A percentile compares a stretch with the other conserved stretches of the same genome.
phyloP scores from a whole-genome alignment of 2,888 invertebrate species.

The Falcaria lacertinaria region DNA sequence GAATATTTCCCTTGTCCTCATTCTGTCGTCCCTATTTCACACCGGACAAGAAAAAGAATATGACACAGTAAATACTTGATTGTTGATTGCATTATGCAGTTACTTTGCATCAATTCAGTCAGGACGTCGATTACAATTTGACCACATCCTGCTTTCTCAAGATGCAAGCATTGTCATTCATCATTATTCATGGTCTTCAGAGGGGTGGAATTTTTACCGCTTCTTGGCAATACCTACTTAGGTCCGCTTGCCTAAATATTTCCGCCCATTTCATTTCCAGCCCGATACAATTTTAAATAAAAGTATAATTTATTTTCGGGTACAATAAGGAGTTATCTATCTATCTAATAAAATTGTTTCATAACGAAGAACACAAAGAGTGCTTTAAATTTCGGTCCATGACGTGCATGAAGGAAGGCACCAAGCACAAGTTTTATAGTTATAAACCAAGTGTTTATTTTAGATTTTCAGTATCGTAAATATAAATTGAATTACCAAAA shows the following conservation, averaged over 20 bases:
- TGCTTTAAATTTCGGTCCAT: too few species aligned
- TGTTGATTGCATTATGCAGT: constrained; percentile 72
- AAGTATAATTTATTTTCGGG: too few species aligned
- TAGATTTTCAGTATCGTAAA: too few species aligned
- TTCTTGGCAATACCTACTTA: constrained; percentile 6
- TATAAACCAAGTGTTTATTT: too few species aligned
- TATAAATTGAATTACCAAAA: too few species aligned
- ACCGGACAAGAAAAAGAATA: constrained; percentile 53
- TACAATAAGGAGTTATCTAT: too few species aligned
- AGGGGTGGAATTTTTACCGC: constrained; percentile 12
- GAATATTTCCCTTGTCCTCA: constrained; percentile 7
- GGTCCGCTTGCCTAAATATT: too few species aligned
- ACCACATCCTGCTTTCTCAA: constrained; percentile 72
- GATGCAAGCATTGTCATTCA: constrained; percentile 24
- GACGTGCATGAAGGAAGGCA: too few species aligned
- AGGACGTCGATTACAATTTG: constrained; percentile 71
- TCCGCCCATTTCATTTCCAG: too few species aligned
- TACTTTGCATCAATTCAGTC: constrained; percentile 65
- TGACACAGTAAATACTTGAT: constrained; percentile 56
- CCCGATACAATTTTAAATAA: neutral
- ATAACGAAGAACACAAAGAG: too few species aligned
- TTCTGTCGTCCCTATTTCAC: constrained; percentile 35
- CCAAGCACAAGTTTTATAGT: too few species aligned
- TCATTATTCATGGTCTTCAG: neutral
- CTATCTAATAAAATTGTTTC: too few species aligned